phyloP scores from a whole-genome alignment of 2,797 vertebrate genomes.

The Taenioides sp. region DNA sequence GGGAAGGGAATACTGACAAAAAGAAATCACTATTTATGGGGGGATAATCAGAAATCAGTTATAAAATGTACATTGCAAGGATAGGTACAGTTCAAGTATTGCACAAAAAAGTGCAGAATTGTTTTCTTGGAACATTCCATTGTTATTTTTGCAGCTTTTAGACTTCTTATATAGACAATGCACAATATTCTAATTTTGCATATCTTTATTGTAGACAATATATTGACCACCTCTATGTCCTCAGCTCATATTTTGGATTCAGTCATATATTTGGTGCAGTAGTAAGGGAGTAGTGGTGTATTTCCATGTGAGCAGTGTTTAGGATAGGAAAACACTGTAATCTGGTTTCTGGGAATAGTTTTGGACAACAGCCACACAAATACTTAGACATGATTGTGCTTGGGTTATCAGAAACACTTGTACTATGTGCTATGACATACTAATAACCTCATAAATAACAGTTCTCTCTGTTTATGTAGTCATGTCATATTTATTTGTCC shows the following conservation, averaged over 20 bases:
- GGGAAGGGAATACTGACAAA: background rate
- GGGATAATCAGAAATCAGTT: too few relatives aligned
- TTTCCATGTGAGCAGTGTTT: constrained; percentile 34
- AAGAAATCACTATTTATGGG: background rate
- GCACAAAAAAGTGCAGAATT: background rate
- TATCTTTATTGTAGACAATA: too few relatives aligned
- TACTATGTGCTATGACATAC: constrained; percentile 10
- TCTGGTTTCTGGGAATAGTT: constrained; percentile 63
- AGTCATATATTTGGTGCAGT: constrained; percentile 1
- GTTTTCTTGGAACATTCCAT: background rate
- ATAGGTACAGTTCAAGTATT: too few relatives aligned
- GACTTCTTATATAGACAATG: too few relatives aligned
- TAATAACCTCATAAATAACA: constrained; percentile 1
- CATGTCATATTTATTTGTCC: background rate
- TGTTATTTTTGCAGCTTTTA: constrained; percentile 1
- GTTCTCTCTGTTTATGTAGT: constrained; percentile 12
- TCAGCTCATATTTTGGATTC: too few relatives aligned
- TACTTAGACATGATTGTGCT: constrained; percentile 42
- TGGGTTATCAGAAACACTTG: constrained; percentile 30
- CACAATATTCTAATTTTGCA: too few relatives aligned
- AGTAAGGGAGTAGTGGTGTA: constrained; percentile 11
- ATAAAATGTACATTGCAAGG: too few relatives aligned
- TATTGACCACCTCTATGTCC: too few relatives aligned
- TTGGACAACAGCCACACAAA: constrained; percentile 49
- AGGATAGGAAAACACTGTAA: constrained; percentile 53